Evolutionary conservation across 2,797 vertebrate species (phyloP), one percentile per base, ranked within the genome.

Genomic region (Leptodactylus fallax): DNA sequence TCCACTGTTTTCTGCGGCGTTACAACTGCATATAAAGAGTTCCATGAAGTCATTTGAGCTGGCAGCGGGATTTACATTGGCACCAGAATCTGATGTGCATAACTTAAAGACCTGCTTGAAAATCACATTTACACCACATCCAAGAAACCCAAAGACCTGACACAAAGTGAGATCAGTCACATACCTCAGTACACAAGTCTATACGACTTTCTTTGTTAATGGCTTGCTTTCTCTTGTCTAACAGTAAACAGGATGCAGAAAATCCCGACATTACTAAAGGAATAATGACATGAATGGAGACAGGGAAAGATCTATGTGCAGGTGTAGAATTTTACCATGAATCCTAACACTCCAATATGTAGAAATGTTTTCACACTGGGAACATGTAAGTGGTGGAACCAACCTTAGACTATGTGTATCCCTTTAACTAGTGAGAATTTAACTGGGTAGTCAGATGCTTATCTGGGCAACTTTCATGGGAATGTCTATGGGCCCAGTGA

Each of bases 1-100:
- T 47, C n/a, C 10, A 51, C 47, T 56, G 16, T 85, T 85, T 72
- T 78, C 58, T 17, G 58, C 25, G n/a, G 58, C 72, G 51, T 36
- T 51, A 13, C 36, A 53, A 12, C 25, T 11, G 60, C 9, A n/a
- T 61, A 49, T 16, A 74, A 47, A 45, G 11, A 76, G 11, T 14
- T 19, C 23, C 19, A 36, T 45, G 23, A 72, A 72, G 9, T 36
- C 27, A 61, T 23, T 51, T 77, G 11, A 76, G 55, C 69, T 85
- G 71, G 83, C 71, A 63, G 56, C 9, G 21, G 1, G 25, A 61
- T 17, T 77, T 17, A 61, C 19, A 25, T 25, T 85, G 83, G 36
- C 83, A 63, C 21, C 47, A n/a, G 47, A 19, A 58, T 45, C 27
- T 45, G 13, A 60, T 25, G 17, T 36, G 19, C 23, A n/a, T 51